Evolutionary conservation across 64 coral and sea anemone genomes (phyloP).

Genomic region (Cladopsammia gracilis): DNA sequence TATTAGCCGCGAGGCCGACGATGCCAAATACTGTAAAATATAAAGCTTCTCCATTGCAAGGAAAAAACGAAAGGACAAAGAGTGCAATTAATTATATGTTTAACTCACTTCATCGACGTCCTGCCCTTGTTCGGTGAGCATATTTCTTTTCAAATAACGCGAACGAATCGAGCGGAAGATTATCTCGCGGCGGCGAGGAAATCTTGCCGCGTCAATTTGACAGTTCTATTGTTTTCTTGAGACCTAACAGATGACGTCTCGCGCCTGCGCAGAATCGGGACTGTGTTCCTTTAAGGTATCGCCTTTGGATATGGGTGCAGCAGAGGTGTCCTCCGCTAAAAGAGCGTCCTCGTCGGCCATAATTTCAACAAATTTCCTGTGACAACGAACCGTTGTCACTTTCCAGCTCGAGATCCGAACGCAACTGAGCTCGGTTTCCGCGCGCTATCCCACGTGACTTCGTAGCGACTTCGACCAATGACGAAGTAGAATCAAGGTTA

Average conservation of each 20-base stretch:
- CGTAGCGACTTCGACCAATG: too few species aligned
- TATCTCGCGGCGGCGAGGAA: background rate
- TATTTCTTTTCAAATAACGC: background rate
- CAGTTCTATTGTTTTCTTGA: background rate
- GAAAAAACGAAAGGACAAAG: background rate
- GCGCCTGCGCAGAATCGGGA: background rate
- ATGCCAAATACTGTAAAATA: background rate
- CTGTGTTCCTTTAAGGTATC: background rate
- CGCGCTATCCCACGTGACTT: too few species aligned
- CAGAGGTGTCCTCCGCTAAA: too few species aligned
- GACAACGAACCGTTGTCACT: too few species aligned
- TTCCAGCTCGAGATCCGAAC: too few species aligned
- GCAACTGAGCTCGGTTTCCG: too few species aligned
- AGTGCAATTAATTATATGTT: background rate
- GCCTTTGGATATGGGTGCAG: too few species aligned
- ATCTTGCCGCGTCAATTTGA: background rate
- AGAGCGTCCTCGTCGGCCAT: too few species aligned
- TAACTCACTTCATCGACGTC: background rate
- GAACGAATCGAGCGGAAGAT: background rate
- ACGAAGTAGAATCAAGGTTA: too few species aligned
- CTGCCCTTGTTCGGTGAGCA: background rate
- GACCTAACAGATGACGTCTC: constrained; percentile 7
- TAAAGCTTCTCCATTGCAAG: background rate
- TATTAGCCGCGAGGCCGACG: background rate
- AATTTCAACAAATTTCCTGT: too few species aligned